Evolutionary conservation across 2,888 invertebrate species (phyloP).

Genomic region (Cantharis flavilabris): DNA sequence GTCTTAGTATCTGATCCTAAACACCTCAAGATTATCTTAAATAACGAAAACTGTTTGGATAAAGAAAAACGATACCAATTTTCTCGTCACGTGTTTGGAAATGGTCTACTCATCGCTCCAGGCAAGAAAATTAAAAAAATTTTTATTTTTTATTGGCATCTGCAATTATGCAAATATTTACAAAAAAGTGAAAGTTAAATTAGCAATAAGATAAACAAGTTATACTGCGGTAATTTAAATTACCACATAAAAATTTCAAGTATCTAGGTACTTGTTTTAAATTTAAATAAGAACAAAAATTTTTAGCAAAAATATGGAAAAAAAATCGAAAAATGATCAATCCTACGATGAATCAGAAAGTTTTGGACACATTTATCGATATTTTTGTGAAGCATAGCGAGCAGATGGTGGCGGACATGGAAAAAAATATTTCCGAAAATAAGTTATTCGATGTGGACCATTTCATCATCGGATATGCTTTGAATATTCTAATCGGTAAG

Average conservation of each 20-base stretch:
- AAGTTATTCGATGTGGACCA: conserved; percentile 56
- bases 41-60: not conserved
- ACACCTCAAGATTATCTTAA: not conserved
- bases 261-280: conserved; percentile 48
- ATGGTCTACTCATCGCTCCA: not conserved
- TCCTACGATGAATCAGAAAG: not conserved
- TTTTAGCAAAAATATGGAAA: not conserved
- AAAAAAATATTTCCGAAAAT: not conserved
- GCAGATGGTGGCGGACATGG: not conserved
- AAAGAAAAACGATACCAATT: not conserved
- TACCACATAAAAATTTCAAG: too few species aligned
- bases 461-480: conserved; percentile 61
- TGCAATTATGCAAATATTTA: too few species aligned
- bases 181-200: too few species aligned
- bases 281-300: not conserved
- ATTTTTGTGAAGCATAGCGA: not conserved
- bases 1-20: too few species aligned
- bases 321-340: not conserved
- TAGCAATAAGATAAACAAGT: too few species aligned
- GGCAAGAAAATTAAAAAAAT: not conserved
- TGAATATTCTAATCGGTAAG: conserved; percentile 67
- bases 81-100: not conserved
- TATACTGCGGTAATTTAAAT: too few species aligned
- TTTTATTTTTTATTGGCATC: too few species aligned
- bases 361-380: not conserved